Conservation (phyloP, 2,797 vertebrate species). For the Poeciliopsis paucimaculata region DNA sequence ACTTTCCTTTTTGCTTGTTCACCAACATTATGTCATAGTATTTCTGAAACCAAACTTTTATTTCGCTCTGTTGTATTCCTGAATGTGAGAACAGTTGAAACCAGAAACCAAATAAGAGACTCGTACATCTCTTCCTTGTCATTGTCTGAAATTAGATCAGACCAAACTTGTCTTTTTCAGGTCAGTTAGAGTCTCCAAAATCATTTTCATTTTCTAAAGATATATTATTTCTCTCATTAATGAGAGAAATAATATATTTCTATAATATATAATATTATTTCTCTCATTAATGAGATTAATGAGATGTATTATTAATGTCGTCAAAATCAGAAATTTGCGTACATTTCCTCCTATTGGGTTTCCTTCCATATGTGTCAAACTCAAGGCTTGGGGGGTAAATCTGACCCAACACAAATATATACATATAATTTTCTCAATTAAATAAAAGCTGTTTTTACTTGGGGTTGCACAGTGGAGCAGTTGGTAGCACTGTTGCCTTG, state of each 20-base stretch:
- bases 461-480: no score
- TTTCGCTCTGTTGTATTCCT: neutral
- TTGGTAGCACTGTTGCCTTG: no score
- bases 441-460: no score
- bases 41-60: constrained; percentile 3
- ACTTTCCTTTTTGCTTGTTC: constrained; percentile 1
- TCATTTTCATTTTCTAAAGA: neutral
- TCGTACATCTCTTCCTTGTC: neutral
- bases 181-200: neutral
- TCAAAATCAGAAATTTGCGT: neutral
- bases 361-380: no score
- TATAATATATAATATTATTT: no score
- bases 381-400: no score
- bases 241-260: neutral
- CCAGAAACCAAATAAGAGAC: neutral
- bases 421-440: no score
- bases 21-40: neutral
- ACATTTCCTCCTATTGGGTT: neutral
- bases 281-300: neutral
- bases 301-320: no score
- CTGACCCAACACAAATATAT: no score
- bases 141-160: neutral
- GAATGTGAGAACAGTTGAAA: neutral
- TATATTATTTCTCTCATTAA: neutral
- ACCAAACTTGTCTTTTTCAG: neutral